A percentile compares a stretch with the other conserved stretches of the same genome.
These are phyloP conservation scores for Bilobella aurantiaca DNA, from an alignment of 1,140 invertebrate genomes.

Conservation along the genomic window DNA sequence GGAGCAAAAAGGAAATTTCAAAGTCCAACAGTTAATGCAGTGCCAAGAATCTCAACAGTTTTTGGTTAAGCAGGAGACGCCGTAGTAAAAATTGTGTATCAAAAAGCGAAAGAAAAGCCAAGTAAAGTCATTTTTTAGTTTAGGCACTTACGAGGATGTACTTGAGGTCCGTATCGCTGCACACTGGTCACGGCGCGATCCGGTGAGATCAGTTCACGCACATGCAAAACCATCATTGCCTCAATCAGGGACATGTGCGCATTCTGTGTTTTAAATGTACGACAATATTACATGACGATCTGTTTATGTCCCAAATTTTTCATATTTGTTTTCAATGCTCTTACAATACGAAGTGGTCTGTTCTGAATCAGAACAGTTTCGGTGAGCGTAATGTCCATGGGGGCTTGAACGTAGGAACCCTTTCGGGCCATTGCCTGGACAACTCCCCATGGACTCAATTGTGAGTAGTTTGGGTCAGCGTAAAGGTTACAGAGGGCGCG, in stretches of 20 bases:
- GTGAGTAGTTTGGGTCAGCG: constrained; percentile 88
- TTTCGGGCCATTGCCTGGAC: constrained; percentile 83
- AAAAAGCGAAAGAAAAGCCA: not conserved
- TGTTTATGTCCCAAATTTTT: not conserved
- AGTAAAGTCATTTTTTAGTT: not conserved
- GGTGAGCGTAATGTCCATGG: constrained; percentile 74
- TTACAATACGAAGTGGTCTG: constrained; percentile 86
- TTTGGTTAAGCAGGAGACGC: not conserved
- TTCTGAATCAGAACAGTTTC: constrained; percentile 94
- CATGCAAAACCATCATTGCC: constrained; percentile 88
- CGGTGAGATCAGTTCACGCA: constrained; percentile 80
- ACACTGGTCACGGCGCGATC: constrained; percentile 79
- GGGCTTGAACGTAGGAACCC: constrained; percentile 75
- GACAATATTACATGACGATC: constrained; percentile 1
- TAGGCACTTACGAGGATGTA: constrained; percentile 39
- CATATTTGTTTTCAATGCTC: constrained; percentile 29
- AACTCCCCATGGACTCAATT: constrained; percentile 87
- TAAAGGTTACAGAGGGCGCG: constrained; percentile 91
- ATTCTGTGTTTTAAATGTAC: constrained; percentile 68
- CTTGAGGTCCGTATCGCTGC: constrained; percentile 51
- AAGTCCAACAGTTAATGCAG: constrained; percentile 9
- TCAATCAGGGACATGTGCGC: constrained; percentile 95
- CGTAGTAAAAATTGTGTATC: not conserved
- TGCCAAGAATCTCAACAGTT: not conserved
- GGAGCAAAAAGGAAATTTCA: constrained; percentile 12